Percentiles rank a stretch among this genome's conserved stretches.
These are phyloP conservation scores for Loriculus beryllinus DNA, from an alignment of 2,797 vertebrate species.

Conservation along the genomic window DNA sequence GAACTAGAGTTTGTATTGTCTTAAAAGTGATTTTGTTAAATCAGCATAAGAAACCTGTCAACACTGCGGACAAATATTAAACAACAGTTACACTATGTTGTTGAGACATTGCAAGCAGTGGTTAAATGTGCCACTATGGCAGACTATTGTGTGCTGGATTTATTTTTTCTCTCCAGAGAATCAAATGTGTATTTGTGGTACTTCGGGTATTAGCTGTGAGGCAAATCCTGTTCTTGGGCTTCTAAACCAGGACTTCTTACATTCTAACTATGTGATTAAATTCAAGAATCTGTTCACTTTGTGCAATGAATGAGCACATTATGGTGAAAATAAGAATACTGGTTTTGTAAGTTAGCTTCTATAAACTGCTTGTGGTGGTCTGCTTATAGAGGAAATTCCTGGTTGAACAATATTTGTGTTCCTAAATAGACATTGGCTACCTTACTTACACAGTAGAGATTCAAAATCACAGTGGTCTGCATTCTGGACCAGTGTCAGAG, in stretches of 20 bases:
- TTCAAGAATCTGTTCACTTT: background rate
- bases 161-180: background rate
- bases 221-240: background rate
- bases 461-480: background rate
- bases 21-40: background rate
- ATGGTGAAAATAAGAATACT: background rate
- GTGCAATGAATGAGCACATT: background rate
- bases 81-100: background rate
- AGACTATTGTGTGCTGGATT: background rate
- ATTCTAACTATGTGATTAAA: background rate
- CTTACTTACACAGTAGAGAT: background rate
- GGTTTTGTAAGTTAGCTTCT: background rate
- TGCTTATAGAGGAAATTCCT: background rate
- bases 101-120: background rate
- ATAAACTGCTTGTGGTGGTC: background rate
- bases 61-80: background rate
- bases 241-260: background rate
- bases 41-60: background rate
- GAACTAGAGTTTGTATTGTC: background rate
- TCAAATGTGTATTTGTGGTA: background rate
- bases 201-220: background rate
- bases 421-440: background rate
- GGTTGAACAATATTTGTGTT: background rate
- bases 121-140: background rate
- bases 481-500: background rate